phyloP scores from a whole-genome alignment of 2,888 invertebrate genomes.

The Lissonota sp. region DNA sequence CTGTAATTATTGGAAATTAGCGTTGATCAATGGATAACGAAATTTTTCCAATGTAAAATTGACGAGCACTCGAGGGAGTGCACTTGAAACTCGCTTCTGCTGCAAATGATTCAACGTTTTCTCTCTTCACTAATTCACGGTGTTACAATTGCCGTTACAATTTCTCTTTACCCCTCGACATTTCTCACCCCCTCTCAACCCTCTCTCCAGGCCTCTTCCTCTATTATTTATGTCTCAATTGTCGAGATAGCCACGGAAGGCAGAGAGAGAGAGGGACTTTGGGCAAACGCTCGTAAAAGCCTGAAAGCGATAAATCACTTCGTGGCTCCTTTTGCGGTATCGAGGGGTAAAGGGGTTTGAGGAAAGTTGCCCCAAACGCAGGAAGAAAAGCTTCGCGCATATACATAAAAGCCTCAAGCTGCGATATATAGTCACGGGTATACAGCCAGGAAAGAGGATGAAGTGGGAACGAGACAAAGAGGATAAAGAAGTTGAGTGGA shows the following conservation, averaged over 20 bases:
- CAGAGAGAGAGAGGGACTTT: no score
- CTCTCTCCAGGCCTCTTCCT: conserved; percentile 22
- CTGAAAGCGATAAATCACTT: conserved; percentile 54
- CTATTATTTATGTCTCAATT: conserved; percentile 65
- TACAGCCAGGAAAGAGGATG: background rate
- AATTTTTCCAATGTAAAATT: conserved; percentile 23
- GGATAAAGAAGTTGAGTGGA: conserved; percentile 3
- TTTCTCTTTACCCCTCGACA: conserved; percentile 11
- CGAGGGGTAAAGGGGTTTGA: no score
- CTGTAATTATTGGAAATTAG: conserved; percentile 4
- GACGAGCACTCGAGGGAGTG: conserved; percentile 47
- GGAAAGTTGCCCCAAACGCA: conserved; percentile 46
- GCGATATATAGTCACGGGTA: no score
- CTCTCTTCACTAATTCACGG: conserved; percentile 53
- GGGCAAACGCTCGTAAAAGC: conserved; percentile 59
- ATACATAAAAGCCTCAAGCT: conserved; percentile 3
- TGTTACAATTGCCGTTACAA: conserved; percentile 46
- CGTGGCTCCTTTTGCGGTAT: conserved; percentile 37
- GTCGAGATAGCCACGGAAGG: conserved; percentile 44
- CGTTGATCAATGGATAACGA: conserved; percentile 28
- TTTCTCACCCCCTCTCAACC: conserved; percentile 28
- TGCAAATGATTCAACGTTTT: conserved; percentile 56
- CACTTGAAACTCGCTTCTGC: background rate
- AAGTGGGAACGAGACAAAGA: background rate
- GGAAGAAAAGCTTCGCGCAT: conserved; percentile 5